Evolutionary conservation across 1,140 invertebrate species (phyloP).

Genomic region (Rhyacophila brunnea): DNA sequence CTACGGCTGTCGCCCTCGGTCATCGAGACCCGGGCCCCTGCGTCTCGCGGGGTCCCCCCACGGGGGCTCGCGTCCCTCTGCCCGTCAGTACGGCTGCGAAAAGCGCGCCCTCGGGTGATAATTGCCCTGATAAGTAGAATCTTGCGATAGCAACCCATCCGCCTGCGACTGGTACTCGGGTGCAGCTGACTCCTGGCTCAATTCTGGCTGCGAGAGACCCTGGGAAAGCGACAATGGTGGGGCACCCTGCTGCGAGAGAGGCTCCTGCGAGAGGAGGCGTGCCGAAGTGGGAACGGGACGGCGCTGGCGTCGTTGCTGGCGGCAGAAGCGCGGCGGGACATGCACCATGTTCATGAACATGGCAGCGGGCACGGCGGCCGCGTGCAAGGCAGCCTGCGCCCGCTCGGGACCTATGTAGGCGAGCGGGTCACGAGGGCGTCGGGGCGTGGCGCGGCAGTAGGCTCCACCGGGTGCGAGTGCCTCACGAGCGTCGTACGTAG

Average conservation of each 20-base stretch:
- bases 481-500: conserved; percentile 89
- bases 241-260: conserved; percentile 66
- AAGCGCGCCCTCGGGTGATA: conserved; percentile 62
- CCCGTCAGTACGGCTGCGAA: conserved; percentile 60
- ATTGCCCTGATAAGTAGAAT: conserved; percentile 86
- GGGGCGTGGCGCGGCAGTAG: conserved; percentile 56
- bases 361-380: conserved; percentile 86
- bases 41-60: conserved; percentile 28
- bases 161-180: conserved; percentile 92
- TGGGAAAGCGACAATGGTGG: conserved; percentile 68
- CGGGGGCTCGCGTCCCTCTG: conserved; percentile 9
- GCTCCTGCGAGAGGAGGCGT: conserved; percentile 52
- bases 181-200: conserved; percentile 84
- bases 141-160: conserved; percentile 91
- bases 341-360: conserved; percentile 94
- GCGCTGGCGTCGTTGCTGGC: conserved; percentile 70
- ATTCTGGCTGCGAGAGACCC: conserved; percentile 75
- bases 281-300: conserved; percentile 20
- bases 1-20: background rate
- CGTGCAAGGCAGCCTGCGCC: conserved; percentile 72
- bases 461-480: conserved; percentile 80
- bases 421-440: conserved; percentile 77
- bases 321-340: conserved; percentile 83
- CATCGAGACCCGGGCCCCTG: conserved; percentile 10
- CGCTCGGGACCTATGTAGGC: conserved; percentile 89